Evolutionary conservation across 2,888 invertebrate species (phyloP).

Genomic region (Drosophila colorata): DNA sequence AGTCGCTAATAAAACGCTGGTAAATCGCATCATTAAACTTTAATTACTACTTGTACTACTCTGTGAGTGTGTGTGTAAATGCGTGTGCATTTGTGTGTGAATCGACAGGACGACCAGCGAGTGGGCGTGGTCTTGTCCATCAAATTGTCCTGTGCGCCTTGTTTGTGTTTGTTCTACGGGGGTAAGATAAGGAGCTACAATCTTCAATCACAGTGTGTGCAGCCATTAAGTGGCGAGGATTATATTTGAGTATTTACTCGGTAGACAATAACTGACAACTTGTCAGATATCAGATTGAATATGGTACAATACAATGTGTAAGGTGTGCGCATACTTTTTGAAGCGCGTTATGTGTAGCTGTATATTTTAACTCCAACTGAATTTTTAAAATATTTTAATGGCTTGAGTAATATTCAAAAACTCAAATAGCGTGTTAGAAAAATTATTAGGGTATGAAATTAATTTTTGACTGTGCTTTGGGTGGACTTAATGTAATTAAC

Average conservation of each 20-base stretch:
- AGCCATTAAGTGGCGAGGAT: constrained; percentile 26
- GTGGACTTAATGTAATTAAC: no score
- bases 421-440: no score
- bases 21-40: constrained; percentile 61
- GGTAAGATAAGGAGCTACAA: neutral
- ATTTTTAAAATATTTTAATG: no score
- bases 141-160: neutral
- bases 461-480: no score
- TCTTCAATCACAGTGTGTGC: constrained; percentile 16
- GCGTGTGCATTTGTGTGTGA: no score
- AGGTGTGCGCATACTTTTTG: no score
- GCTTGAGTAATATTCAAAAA: no score
- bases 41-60: constrained; percentile 41
- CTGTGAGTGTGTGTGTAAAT: constrained; percentile 1
- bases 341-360: no score
- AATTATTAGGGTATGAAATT: no score
- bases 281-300: constrained; percentile 8
- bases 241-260: constrained; percentile 13
- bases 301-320: neutral
- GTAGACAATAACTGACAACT: constrained; percentile 10
- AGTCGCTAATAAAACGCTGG: constrained; percentile 55
- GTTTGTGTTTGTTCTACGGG: constrained; percentile 2
- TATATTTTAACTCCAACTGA: no score
- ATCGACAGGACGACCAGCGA: constrained; percentile 1
- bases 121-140: constrained; percentile 32